A percentile compares a stretch with the other conserved stretches of the same genome.
Evolutionary conservation across 1,140 invertebrate genomes (phyloP).

Genomic region (Drosophila yakuba): DNA sequence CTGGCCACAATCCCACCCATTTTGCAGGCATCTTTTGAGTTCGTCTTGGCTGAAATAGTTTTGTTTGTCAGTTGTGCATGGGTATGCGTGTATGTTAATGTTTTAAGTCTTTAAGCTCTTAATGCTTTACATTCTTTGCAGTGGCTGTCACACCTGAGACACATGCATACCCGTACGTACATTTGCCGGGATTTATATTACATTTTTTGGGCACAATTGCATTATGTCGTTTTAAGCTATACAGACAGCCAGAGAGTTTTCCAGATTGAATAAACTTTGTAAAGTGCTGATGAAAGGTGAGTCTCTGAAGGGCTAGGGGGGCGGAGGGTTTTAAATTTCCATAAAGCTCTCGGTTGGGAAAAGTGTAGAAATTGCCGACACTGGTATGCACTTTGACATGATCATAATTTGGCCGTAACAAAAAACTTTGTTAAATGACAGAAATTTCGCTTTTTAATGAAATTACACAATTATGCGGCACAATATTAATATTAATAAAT

Average conservation of each 20-base stretch:
- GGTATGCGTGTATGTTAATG: constrained; percentile 49
- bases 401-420: background rate
- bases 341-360: constrained; percentile 1
- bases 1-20: constrained; percentile 28
- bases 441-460: constrained; percentile 19
- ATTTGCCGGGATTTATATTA: constrained; percentile 36
- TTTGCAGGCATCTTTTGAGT: constrained; percentile 19
- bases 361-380: constrained; percentile 3
- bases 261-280: constrained; percentile 42
- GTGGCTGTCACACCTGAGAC: constrained; percentile 43
- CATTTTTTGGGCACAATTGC: constrained; percentile 43
- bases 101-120: constrained; percentile 77
- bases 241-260: constrained; percentile 5
- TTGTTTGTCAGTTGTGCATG: constrained; percentile 12
- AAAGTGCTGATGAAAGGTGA: constrained; percentile 24
- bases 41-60: constrained; percentile 62
- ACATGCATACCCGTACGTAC: constrained; percentile 20
- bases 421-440: constrained; percentile 23
- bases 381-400: constrained; percentile 17
- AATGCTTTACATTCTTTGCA: constrained; percentile 67
- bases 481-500: constrained; percentile 48
- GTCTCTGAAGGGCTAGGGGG: background rate
- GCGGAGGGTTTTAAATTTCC: background rate
- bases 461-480: constrained; percentile 29
- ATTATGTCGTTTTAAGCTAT: constrained; percentile 26